Percentiles rank a stretch among this genome's conserved stretches.
These are phyloP conservation scores for Drosophila simulans DNA, from an alignment of 1,140 invertebrate species.

Conservation along the genomic window DNA sequence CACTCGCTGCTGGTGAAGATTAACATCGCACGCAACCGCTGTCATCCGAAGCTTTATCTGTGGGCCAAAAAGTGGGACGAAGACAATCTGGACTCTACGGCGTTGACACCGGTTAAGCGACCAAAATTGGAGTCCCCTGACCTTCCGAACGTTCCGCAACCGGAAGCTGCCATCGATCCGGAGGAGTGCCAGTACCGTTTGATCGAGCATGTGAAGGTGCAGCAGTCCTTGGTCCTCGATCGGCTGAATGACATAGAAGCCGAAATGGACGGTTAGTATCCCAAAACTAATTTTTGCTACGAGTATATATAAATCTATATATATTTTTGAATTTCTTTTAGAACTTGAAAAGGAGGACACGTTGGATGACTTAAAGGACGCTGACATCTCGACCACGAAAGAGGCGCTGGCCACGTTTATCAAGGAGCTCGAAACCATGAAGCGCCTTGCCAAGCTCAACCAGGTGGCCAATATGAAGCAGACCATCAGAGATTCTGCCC, in stretches of 20 bases:
- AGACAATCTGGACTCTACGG: slow-evolving; percentile 53
- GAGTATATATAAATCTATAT: background rate
- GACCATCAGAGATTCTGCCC: slow-evolving; percentile 32
- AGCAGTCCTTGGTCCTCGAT: slow-evolving; percentile 89
- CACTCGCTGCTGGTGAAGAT: slow-evolving; percentile 91
- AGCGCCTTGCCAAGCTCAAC: slow-evolving; percentile 73
- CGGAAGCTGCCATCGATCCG: slow-evolving; percentile 92
- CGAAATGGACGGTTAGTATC: slow-evolving; percentile 89
- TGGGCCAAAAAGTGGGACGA: slow-evolving; percentile 93
- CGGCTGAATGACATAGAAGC: slow-evolving; percentile 91
- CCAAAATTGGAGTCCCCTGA: slow-evolving; percentile 46
- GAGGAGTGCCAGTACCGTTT: slow-evolving; percentile 91
- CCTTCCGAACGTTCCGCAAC: slow-evolving; percentile 87
- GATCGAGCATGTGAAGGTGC: slow-evolving; percentile 91
- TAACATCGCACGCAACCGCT: slow-evolving; percentile 90
- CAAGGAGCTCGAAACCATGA: slow-evolving; percentile 74
- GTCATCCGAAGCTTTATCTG: slow-evolving; percentile 93
- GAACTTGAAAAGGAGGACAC: slow-evolving; percentile 72
- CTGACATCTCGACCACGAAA: slow-evolving; percentile 61
- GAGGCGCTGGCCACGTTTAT: slow-evolving; percentile 72
- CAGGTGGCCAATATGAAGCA: slow-evolving; percentile 66
- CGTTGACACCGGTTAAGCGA: slow-evolving; percentile 54
- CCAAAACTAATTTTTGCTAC: background rate
- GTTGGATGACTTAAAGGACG: slow-evolving; percentile 64
- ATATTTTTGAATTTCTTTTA: slow-evolving; percentile 5